A percentile compares a stretch with the other conserved stretches of the same genome.
phyloP scores from a whole-genome alignment of 2,797 vertebrate genomes.

The Lithobates sylvaticus region DNA sequence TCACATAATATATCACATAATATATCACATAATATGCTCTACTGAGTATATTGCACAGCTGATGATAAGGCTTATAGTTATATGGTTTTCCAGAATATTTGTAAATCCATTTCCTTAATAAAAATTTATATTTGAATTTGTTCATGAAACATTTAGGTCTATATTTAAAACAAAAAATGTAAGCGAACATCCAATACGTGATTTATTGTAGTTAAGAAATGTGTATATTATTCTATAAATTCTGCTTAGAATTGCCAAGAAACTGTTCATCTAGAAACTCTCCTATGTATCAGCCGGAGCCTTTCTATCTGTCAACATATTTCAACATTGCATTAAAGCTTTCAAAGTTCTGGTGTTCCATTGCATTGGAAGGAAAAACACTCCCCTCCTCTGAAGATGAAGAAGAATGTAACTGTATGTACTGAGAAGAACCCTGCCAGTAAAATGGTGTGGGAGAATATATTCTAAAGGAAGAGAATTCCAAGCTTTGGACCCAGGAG shows the following conservation, averaged over 20 bases:
- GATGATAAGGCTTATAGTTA: neutral
- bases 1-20: too few species aligned
- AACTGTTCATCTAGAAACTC: slow-evolving; percentile 40
- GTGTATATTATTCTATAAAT: slow-evolving; percentile 53
- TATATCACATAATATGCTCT: too few species aligned
- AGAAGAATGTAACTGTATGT: slow-evolving; percentile 18
- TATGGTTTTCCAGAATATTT: slow-evolving; percentile 9
- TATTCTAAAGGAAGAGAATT: slow-evolving; percentile 8
- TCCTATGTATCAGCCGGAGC: slow-evolving; percentile 21
- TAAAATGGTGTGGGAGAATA: slow-evolving; percentile 5
- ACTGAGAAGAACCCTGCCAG: neutral
- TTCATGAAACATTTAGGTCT: slow-evolving; percentile 35
- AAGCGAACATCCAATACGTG: slow-evolving; percentile 28
- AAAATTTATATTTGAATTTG: slow-evolving; percentile 43
- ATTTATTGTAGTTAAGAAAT: slow-evolving; percentile 46
- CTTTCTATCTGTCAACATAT: slow-evolving; percentile 44
- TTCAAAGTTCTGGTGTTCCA: slow-evolving; percentile 29
- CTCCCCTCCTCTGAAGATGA: slow-evolving; percentile 8
- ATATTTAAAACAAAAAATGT: slow-evolving; percentile 30
- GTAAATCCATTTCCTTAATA: slow-evolving; percentile 37
- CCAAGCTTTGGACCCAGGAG: neutral
- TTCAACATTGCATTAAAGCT: slow-evolving; percentile 41
- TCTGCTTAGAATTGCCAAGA: slow-evolving; percentile 46
- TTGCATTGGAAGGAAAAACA: slow-evolving; percentile 32
- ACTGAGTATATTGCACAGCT: slow-evolving; percentile 12